Conservation (phyloP, 2,113 vertebrate species). For the Nibea coibor region DNA sequence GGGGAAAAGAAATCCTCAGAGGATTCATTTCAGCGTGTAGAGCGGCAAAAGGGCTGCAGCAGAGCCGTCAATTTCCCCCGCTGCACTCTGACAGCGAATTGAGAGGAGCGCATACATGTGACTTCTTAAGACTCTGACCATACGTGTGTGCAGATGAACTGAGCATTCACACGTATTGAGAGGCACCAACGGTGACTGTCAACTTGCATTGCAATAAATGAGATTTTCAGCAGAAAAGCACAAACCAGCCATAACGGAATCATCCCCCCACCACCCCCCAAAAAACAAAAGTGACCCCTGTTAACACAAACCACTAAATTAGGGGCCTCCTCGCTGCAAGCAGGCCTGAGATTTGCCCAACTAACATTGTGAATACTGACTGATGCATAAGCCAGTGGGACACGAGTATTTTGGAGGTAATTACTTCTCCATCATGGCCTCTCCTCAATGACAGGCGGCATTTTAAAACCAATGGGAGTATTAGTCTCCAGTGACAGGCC, state of each 20-base stretch:
- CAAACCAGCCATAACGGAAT: not conserved
- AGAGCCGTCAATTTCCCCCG: slow-evolving; percentile 40
- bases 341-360: not conserved
- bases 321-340: slow-evolving; percentile 2
- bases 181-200: slow-evolving; percentile 29
- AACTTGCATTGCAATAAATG: not conserved
- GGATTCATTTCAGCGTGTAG: slow-evolving; percentile 67
- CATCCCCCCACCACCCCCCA: no score
- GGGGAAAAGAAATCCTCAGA: slow-evolving; percentile 56
- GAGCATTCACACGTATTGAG: not conserved
- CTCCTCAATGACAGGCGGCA: slow-evolving; percentile 49
- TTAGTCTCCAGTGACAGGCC: slow-evolving; percentile 55
- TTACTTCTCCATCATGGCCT: slow-evolving; percentile 57
- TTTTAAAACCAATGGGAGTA: slow-evolving; percentile 50
- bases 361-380: slow-evolving; percentile 55
- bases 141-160: not conserved
- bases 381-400: slow-evolving; percentile 45
- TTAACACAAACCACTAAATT: not conserved
- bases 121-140: slow-evolving; percentile 4
- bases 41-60: slow-evolving; percentile 26
- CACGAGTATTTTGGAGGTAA: slow-evolving; percentile 42
- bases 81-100: slow-evolving; percentile 20
- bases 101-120: not conserved
- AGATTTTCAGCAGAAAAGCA: not conserved
- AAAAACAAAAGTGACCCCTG: slow-evolving; percentile 2